phyloP scores from a whole-genome alignment of 2,113 vertebrate species.

The Formicarius rufipectus region DNA sequence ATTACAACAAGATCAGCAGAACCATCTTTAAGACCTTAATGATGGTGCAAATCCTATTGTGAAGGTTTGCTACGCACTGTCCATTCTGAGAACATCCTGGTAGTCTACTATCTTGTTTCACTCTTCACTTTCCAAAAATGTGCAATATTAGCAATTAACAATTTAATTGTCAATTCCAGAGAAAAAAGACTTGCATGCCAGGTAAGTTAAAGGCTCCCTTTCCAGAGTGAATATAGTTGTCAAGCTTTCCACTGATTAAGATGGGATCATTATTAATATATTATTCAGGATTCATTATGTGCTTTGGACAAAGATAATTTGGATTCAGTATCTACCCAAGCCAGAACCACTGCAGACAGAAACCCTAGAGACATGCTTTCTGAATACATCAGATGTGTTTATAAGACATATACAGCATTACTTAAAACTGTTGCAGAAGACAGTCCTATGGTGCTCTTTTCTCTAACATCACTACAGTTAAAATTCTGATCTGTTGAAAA shows the following conservation, averaged over 20 bases:
- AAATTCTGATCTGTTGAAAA: neutral
- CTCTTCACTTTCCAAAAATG: neutral
- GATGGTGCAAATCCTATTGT: neutral
- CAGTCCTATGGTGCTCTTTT: neutral
- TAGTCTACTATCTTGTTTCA: neutral
- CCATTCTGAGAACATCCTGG: neutral
- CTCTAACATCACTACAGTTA: neutral
- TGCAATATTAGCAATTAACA: neutral
- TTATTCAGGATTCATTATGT: neutral
- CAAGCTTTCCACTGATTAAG: neutral
- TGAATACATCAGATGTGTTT: neutral
- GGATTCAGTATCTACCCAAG: neutral
- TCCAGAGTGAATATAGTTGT: neutral
- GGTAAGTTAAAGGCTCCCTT: neutral
- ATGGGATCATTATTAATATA: neutral
- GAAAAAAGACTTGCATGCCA: neutral
- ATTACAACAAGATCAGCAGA: neutral
- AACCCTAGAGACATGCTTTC: neutral
- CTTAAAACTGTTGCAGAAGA: neutral
- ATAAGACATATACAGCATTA: neutral
- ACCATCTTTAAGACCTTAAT: neutral
- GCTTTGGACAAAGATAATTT: neutral
- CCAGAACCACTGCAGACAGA: neutral
- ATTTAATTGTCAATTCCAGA: neutral
- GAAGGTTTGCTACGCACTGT: neutral